Evolutionary conservation across 2,113 vertebrate genomes (phyloP), one percentile per base, ranked within the genome.

Genomic region (Cryptotis parvus): DNA sequence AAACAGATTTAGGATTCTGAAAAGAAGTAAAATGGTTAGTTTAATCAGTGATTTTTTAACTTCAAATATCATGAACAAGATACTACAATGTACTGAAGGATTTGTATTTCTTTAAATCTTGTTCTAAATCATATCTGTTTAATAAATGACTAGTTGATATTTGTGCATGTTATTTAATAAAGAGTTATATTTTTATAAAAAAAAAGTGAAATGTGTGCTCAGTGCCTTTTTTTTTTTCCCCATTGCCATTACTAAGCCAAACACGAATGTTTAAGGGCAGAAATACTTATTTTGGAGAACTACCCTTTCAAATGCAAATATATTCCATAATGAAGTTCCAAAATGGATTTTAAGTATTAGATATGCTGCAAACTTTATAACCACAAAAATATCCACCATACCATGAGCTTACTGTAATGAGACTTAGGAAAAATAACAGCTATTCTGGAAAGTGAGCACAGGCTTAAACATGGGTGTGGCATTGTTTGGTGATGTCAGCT

Each of bases 141-240:
- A 95, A 97, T 96, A 97, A 96, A 93, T 96, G 72, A 95, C 90
- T 96, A 96, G 95, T 96, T 96, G 95, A 92, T 96, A 96, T 96
- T 97, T 97, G 94, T 97, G 96, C 96, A 97, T 97, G 96, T 96
- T 97, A 97, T 97, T 97, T 97, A 97, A 97, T 97, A 97, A 97
- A 97, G 96, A 97, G 94, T 94, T 97, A 96, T 96, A 97, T 97
- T 97, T 97, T 97, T 97, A 95, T 97, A 97, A 95, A 96, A 97
- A 96, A 95, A 87, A 84, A 96, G 89, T 96, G 94, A 93, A 92
- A 77, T 90, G 95, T 96, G 96, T 97, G 94, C 39, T 96, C 80
- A 94, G 58, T 94, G 72, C 49, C 89, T 90, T 93, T 58, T 94
- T 90, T 82, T 61, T 74, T 77, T 92, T 49, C 74, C 49, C 74